Evolutionary conservation across 2,797 vertebrate species (phyloP).

Genomic region (Crax fasciolata): DNA sequence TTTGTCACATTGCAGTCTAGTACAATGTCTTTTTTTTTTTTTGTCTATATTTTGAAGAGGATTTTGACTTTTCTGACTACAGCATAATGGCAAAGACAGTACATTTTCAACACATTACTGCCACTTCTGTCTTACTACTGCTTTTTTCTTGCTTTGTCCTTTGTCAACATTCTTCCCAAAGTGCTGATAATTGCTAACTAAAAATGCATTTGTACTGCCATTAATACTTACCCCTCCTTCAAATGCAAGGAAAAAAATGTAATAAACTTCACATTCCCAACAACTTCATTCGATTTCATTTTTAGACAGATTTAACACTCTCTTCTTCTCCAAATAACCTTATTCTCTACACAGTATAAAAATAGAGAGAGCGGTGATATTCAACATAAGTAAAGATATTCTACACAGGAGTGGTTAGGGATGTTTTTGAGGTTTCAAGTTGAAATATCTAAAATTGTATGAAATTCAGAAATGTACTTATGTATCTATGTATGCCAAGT

Average conservation of each 20-base stretch:
- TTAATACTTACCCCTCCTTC: slow-evolving; percentile 50
- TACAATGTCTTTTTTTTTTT: slow-evolving; percentile 5
- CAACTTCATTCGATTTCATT: not conserved
- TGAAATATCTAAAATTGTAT: not conserved
- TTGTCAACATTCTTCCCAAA: not conserved
- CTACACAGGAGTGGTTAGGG: not conserved
- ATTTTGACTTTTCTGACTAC: slow-evolving; percentile 23
- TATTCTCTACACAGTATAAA: not conserved
- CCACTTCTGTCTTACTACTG: not conserved
- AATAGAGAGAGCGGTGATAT: not conserved
- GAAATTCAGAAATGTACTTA: not conserved
- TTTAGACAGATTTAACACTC: not conserved
- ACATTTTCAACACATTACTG: not conserved
- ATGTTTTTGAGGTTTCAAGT: not conserved
- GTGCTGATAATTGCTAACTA: not conserved
- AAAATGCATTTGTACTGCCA: slow-evolving; percentile 26
- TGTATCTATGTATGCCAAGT: not conserved
- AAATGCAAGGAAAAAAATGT: not conserved
- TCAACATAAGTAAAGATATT: not conserved
- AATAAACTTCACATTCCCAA: not conserved
- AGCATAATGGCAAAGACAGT: not conserved
- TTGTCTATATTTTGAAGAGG: not conserved
- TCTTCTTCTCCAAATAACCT: not conserved
- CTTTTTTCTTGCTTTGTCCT: slow-evolving; percentile 19
- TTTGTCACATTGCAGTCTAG: slow-evolving; percentile 13